A percentile compares a stretch with the other conserved stretches of the same genome.
Conservation (phyloP, 2,888 invertebrate genomes). For the Lobophora halterata region DNA sequence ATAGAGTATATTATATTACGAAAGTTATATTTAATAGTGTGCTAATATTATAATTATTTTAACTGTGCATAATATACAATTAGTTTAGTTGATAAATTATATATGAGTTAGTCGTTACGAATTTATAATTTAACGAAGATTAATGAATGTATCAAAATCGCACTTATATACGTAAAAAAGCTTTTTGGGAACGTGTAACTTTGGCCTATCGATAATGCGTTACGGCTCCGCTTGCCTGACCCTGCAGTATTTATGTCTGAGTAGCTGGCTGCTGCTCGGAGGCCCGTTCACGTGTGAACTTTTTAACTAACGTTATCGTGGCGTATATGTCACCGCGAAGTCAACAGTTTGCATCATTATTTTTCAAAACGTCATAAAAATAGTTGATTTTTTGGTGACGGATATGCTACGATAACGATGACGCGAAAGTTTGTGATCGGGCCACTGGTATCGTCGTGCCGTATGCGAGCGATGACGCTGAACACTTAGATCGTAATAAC, state of each 20-base stretch:
- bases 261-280: no score
- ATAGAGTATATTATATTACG: conserved; percentile 51
- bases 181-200: conserved; percentile 51
- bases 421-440: no score
- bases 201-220: conserved; percentile 48
- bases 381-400: no score
- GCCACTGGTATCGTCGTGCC: no score
- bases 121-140: conserved; percentile 63
- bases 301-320: no score
- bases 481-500: conserved; percentile 48
- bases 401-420: no score
- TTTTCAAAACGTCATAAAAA: no score
- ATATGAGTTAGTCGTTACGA: conserved; percentile 45
- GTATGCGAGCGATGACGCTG: conserved; percentile 47
- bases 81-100: conserved; percentile 41
- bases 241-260: conserved; percentile 15
- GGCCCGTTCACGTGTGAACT: no score
- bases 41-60: conserved; percentile 56
- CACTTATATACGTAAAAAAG: conserved; percentile 71
- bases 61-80: conserved; percentile 57
- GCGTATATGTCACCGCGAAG: no score
- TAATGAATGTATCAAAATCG: conserved; percentile 51
- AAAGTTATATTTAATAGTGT: conserved; percentile 47
- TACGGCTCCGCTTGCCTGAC: conserved; percentile 50
- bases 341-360: no score